Base-by-base conservation (phyloP, 2,797 vertebrate genomes). In the Lepilemur ruficaudatus region DNA sequence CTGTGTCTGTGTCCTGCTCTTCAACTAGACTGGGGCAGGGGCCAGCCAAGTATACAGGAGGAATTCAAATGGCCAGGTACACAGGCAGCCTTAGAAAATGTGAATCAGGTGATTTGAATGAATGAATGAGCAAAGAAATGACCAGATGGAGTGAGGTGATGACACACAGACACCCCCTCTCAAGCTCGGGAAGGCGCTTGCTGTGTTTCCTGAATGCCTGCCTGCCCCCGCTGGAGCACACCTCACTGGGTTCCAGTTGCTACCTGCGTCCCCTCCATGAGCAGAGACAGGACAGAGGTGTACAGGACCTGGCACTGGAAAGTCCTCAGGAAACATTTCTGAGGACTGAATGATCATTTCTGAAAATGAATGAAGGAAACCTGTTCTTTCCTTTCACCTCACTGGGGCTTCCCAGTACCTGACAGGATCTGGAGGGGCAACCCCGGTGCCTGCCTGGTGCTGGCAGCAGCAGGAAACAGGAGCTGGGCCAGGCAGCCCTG, bases 331-430 rank as follows among this genome's bases (percentile, higher is more conserved):
- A 78, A n/a, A 32, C 22, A 4, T 32, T 43, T 55, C 81, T 70
- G n/a, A 78, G 48, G n/a, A 78, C 35, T 35, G 30, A 67, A 50
- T 35, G 67, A 46, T 75, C 59, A 9, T 65, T 63, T 85, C 59
- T 67, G 81, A 67, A 65, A 57, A 67, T 65, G 89, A 38, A 67
- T 65, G 85, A 61, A 38, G 50, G 20, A 75, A 55, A 13, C 46
- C 22, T 83, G 52, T 48, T 35, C 61, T 46, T 75, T 23, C 14
- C 13, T 23, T 41, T 73, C 2, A 1, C 61, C 7, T 75, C 30
- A 0, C 0, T 4, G 81, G 55, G n/a, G 48, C 70, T 57, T 78
- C 55, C 38, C 32, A 20, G 50, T 14, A 30, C 93, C 83, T n/a
- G 13, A 20, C 28, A 5, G 57, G 72, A 35, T n/a, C n/a, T 55